Evolutionary conservation across 1,140 invertebrate species (phyloP).

Genomic region (Eulimnadia texana): DNA sequence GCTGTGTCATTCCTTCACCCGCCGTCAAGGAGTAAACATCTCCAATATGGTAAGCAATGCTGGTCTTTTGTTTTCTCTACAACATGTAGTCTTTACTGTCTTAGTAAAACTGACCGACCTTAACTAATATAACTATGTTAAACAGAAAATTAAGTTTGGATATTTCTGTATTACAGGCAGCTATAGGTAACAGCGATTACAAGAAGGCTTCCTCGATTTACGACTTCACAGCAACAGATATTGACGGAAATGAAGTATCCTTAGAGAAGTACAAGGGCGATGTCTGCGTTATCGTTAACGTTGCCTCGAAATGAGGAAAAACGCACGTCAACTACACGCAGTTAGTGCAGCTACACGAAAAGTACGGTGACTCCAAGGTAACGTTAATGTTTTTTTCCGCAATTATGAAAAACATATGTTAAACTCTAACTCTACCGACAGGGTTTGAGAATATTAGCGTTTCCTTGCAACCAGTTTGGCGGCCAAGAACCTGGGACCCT

Average conservation of each 20-base stretch:
- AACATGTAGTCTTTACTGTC: too few species aligned
- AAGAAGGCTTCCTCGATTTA: conserved; percentile 51
- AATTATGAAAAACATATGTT: neutral
- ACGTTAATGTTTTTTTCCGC: neutral
- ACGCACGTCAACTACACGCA: conserved; percentile 64
- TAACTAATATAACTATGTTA: too few species aligned
- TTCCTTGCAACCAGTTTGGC: conserved; percentile 70
- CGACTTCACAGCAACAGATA: conserved; percentile 56
- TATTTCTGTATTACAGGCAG: neutral
- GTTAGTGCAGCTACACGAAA: conserved; percentile 54
- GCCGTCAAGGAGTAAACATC: too few species aligned
- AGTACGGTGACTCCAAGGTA: conserved; percentile 40
- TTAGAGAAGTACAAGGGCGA: conserved; percentile 54
- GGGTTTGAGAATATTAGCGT: conserved; percentile 63
- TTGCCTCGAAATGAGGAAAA: conserved; percentile 70
- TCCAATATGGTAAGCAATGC: too few species aligned
- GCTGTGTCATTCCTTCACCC: too few species aligned
- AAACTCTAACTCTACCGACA: neutral
- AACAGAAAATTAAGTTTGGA: neutral
- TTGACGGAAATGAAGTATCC: conserved; percentile 51
- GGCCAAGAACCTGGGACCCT: conserved; percentile 49
- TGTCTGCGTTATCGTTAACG: conserved; percentile 65
- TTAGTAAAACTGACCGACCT: too few species aligned
- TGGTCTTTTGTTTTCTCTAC: too few species aligned
- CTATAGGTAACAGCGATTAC: conserved; percentile 9